Percentiles rank a stretch among this genome's conserved stretches.
Conservation (phyloP, 2,797 vertebrate genomes). For the Ciconia nigra region DNA sequence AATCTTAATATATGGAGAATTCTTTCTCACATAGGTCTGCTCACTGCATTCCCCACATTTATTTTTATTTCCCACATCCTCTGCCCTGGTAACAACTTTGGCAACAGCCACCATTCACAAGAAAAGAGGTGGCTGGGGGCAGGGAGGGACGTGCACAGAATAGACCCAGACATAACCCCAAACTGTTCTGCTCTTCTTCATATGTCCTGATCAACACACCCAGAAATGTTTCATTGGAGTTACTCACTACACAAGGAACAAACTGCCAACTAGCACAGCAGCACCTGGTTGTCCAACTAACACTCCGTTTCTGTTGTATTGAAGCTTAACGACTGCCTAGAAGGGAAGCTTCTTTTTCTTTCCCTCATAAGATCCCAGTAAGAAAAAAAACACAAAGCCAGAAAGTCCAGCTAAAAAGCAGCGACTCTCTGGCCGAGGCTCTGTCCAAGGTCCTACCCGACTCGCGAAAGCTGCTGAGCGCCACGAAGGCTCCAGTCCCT, state of each 20-base stretch:
- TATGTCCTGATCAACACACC: not conserved
- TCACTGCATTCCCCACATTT: not conserved
- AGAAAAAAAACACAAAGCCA: not conserved
- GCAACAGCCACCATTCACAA: not conserved
- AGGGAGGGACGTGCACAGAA: not conserved
- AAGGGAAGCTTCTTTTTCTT: not conserved
- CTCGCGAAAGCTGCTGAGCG: rapidly evolving
- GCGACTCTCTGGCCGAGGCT: too few species aligned
- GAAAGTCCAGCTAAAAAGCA: rapidly evolving
- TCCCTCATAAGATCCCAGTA: not conserved
- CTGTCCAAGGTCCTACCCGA: not conserved
- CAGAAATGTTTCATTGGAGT: not conserved
- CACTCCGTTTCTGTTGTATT: rapidly evolving
- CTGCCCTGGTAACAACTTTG: not conserved
- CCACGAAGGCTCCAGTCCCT: too few species aligned
- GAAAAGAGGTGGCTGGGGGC: too few species aligned
- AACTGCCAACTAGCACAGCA: not conserved
- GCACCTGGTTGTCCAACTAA: not conserved
- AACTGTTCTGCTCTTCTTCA: not conserved
- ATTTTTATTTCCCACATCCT: not conserved
- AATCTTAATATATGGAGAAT: rapidly evolving
- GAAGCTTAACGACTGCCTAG: not conserved
- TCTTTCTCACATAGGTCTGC: not conserved
- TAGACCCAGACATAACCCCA: not conserved
- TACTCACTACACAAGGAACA: rapidly evolving